These are phyloP conservation scores for Adelphocoris suturalis DNA, from an alignment of 2,888 invertebrate species.

Conservation along the genomic window DNA sequence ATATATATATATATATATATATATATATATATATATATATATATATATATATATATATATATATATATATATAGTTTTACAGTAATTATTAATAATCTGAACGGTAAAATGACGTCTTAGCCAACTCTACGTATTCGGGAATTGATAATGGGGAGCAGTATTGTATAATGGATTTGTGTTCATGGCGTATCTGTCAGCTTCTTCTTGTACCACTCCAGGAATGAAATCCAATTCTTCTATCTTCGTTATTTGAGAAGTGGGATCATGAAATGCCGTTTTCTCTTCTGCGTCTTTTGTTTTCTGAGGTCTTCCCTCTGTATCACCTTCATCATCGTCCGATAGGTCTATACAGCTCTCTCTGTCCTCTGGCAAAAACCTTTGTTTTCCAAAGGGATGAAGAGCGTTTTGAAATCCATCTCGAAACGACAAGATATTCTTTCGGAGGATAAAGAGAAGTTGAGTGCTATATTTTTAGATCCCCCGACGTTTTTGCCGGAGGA, in stretches of 20 bases:
- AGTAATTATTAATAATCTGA: too few relatives aligned
- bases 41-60: too few relatives aligned
- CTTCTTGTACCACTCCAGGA: slow-evolving; percentile 51
- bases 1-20: too few relatives aligned
- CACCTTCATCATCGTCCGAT: slow-evolving; percentile 37
- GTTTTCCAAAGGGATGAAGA: slow-evolving; percentile 45
- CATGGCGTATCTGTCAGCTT: slow-evolving; percentile 4
- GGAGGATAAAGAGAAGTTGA: slow-evolving; percentile 59
- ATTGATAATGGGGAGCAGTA: background rate
- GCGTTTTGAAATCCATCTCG: slow-evolving; percentile 59
- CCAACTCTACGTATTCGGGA: too few relatives aligned
- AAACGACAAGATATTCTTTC: slow-evolving; percentile 41
- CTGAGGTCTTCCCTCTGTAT: background rate
- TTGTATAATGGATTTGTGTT: slow-evolving; percentile 2
- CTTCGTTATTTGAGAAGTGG: slow-evolving; percentile 1
- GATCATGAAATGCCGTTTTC: background rate
- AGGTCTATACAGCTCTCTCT: slow-evolving; percentile 57
- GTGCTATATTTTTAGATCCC: slow-evolving; percentile 64
- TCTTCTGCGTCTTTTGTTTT: background rate
- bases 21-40: too few relatives aligned
- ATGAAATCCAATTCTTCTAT: slow-evolving; percentile 61
- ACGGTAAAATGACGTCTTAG: too few relatives aligned
- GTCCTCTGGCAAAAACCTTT: slow-evolving; percentile 16
- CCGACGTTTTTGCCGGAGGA: slow-evolving; percentile 56
- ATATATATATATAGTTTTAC: too few relatives aligned